phyloP scores from a whole-genome alignment of 1,140 invertebrate genomes.

The Aphidius ervi region DNA sequence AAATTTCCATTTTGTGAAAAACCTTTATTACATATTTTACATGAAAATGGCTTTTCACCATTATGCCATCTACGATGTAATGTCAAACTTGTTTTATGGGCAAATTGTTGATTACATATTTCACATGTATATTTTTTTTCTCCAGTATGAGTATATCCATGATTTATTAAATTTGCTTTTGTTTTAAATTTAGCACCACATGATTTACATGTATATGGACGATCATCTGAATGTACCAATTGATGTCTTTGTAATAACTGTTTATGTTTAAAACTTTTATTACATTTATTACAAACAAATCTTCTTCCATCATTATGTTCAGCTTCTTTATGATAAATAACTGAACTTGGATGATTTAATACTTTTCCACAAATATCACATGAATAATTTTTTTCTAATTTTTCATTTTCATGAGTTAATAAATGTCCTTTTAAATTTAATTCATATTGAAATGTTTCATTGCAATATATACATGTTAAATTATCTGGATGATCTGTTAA shows the following conservation, averaged over 20 bases:
- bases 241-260: slow-evolving; percentile 67
- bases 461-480: slow-evolving; percentile 57
- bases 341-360: slow-evolving; percentile 61
- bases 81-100: slow-evolving; percentile 69
- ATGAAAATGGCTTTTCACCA: slow-evolving; percentile 60
- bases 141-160: slow-evolving; percentile 64
- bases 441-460: slow-evolving; percentile 56
- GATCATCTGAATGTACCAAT: slow-evolving; percentile 63
- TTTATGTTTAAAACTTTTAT: slow-evolving; percentile 67
- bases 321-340: slow-evolving; percentile 68
- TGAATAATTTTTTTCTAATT: slow-evolving; percentile 52
- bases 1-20: slow-evolving; percentile 64
- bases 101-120: slow-evolving; percentile 71
- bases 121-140: slow-evolving; percentile 71
- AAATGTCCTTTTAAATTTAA: slow-evolving; percentile 58
- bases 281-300: slow-evolving; percentile 68
- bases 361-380: slow-evolving; percentile 70
- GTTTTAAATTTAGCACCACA: slow-evolving; percentile 68
- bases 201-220: slow-evolving; percentile 59
- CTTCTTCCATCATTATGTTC: slow-evolving; percentile 62
- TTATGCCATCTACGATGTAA: slow-evolving; percentile 60
- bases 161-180: slow-evolving; percentile 66
- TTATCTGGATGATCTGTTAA: slow-evolving; percentile 55
- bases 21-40: slow-evolving; percentile 58
- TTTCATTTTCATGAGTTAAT: slow-evolving; percentile 48